Percentiles rank a stretch among this genome's conserved stretches.
Evolutionary conservation across 2,888 invertebrate genomes (phyloP).

Genomic region (Drepana falcataria): DNA sequence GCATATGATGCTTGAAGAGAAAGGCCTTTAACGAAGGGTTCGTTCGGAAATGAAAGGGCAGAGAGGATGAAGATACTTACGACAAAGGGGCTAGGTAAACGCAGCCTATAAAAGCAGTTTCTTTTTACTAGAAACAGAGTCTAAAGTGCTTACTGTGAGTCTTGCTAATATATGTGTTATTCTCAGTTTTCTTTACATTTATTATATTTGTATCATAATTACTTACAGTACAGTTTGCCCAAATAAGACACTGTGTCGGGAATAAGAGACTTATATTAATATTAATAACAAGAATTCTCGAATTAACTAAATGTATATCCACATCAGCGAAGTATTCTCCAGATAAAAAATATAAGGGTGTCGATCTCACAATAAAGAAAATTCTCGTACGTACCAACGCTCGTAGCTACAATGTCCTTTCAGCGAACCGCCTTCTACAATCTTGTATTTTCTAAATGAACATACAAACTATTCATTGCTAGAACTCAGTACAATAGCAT

Average conservation of each 20-base stretch:
- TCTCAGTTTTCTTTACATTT: too few relatives aligned
- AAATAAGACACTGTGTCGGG: too few relatives aligned
- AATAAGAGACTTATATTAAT: too few relatives aligned
- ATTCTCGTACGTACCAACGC: neutral
- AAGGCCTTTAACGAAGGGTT: neutral
- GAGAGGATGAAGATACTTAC: neutral
- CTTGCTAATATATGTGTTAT: too few relatives aligned
- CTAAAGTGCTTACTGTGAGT: too few relatives aligned
- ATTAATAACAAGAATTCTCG: too few relatives aligned
- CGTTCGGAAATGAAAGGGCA: constrained; percentile 1
- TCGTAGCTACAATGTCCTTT: neutral
- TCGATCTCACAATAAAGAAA: neutral
- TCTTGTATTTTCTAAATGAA: neutral
- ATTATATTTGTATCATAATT: too few relatives aligned
- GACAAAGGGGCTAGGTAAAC: neutral
- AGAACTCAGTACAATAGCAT: neutral
- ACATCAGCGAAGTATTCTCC: too few relatives aligned
- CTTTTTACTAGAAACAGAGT: neutral
- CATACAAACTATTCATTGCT: neutral
- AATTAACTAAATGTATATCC: too few relatives aligned
- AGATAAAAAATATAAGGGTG: too few relatives aligned
- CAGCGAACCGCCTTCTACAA: neutral
- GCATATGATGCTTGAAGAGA: neutral
- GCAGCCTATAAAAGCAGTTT: neutral
- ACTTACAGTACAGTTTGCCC: too few relatives aligned